Evolutionary conservation across 2,888 invertebrate genomes (phyloP), one percentile per base, ranked within the genome.

Genomic region (Epinotia ramella): DNA sequence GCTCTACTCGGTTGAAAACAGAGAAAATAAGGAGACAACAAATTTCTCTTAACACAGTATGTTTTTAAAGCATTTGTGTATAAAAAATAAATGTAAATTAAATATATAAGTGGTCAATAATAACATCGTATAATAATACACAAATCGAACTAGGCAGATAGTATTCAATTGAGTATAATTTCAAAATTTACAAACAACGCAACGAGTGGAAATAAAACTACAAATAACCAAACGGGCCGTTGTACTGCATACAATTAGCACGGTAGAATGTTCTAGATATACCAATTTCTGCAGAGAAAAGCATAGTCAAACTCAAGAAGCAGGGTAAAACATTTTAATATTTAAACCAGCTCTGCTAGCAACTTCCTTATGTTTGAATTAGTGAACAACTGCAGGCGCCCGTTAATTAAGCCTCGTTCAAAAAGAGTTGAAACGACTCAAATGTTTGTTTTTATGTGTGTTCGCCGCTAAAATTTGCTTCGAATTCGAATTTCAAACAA

Each of bases 381-480:
- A 72, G 72, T 72, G 76, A 76, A 76, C 76, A 75, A 76, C 71
- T 76, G 76, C 72, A 76, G 66, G 66, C 70, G 57, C 59, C 62
- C 76, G 67, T 67, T 76, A 72, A 72, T 76, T 76, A 76, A 67
- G 71, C 46, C 71, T 49, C 65, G 69, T 74, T 75, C 75, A 67
- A 67, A 73, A 72, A 76, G 76, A 72, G 76, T 67, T 65, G 57
- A 44, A 65, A 59, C 64, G 59, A 67, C 66, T 67, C 62, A 57
- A 71, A 76, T 63, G 72, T 62, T 72, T 76, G 76, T 76, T 72
- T 71, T 76, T 72, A 76, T 76, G 63, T 76, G 72, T 72, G 62
- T 63, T 72, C 72, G 65, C 60, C 53, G 64, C 69, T 74, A 44
- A 65, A 75, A 75, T 60, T 71, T 46, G 66, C 62, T 71, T 65